Evolutionary conservation across 2,113 vertebrate genomes (phyloP), one percentile per base, ranked within the genome.

Genomic region (Chelonoidis abingdonii): DNA sequence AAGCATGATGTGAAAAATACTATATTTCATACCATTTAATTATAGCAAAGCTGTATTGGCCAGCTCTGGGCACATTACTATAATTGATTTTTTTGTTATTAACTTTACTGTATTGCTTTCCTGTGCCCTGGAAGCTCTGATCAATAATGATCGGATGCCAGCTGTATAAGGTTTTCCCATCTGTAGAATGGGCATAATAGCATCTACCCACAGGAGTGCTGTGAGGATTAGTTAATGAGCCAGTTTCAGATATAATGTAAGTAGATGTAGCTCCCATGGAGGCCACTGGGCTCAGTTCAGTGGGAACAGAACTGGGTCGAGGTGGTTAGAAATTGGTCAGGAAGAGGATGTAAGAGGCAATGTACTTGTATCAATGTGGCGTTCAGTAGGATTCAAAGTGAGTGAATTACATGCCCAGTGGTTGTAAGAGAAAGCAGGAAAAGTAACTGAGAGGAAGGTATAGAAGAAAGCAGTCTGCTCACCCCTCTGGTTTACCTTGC

Each of bases 11-110:
- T 44, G 49, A 93, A 90, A 85, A 93, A 96, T 5, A 21, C 72
- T 94, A 62, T 44, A 86, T 91, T 80, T 89, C 78, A 81, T 69
- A 87, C 82, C 87, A 95, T 89, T 95, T 90, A 91, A 93, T 47
- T 76, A 62, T n/a, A 97, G 83, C 10, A 69, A 93, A 93, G 44
- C 75, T 90, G 8, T 92, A 35, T 31, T 85, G 84, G 50, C 7
- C 87, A 52, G 81, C 31, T 19, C n/a, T 44, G 31, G 41, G 13
- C 12, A 56, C 89, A 92, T 44, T 86, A 93, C 25, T 93, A 19
- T 84, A 95, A 93, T 31, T 50, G n/a, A 91, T 89, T 95, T 89
- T 95, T 22, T 47, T 31, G 57, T 93, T 56, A 92, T 52, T n/a
- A 53, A 82, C 29, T 94, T 96, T 29, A 89, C 56, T 91, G 53